These are phyloP conservation scores for Eidolon dupreanum DNA, from an alignment of 2,797 vertebrate species.

Conservation along the genomic window DNA sequence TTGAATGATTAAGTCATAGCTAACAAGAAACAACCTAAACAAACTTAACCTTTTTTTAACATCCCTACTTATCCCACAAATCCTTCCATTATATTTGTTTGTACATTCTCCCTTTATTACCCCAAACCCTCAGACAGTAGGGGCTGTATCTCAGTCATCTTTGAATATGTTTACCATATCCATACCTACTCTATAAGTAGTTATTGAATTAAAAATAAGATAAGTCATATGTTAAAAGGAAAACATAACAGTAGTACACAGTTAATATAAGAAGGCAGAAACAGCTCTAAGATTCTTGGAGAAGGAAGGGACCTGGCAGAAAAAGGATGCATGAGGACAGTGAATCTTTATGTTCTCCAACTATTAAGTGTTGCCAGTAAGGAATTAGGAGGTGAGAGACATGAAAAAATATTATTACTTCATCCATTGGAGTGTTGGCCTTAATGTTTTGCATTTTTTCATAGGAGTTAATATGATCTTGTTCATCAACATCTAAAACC, in stretches of 20 bases:
- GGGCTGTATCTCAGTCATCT: background rate
- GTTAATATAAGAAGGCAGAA: background rate
- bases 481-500: background rate
- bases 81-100: background rate
- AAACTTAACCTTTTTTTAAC: background rate
- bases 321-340: background rate
- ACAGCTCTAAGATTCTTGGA: background rate
- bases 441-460: background rate
- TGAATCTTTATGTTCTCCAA: background rate
- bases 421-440: background rate
- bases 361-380: background rate
- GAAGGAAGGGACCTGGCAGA: background rate
- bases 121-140: background rate
- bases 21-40: background rate
- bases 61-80: background rate
- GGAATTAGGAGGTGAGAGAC: background rate
- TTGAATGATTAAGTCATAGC: background rate
- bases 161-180: background rate
- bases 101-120: background rate
- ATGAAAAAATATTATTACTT: background rate
- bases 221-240: background rate
- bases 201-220: background rate
- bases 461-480: background rate
- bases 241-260: background rate
- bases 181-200: background rate